Evolutionary conservation across 2,113 vertebrate species (phyloP).

Genomic region (Dinomys branickii): DNA sequence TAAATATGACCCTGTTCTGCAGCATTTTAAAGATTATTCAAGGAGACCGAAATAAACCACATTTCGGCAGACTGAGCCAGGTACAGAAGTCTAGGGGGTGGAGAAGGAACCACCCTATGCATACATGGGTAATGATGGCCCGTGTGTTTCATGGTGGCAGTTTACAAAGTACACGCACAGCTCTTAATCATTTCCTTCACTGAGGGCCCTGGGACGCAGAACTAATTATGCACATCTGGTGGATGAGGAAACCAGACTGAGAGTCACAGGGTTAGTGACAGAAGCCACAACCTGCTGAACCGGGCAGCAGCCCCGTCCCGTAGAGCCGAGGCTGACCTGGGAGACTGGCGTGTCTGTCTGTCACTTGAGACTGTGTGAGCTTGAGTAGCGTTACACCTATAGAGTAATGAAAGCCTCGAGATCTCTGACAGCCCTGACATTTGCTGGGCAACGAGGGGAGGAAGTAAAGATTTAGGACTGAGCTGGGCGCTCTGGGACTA

Average conservation of each 20-base stretch:
- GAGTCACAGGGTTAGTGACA: not conserved
- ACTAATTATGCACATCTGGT: slow-evolving; percentile 42
- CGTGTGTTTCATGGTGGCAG: not conserved
- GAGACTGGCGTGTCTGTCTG: not conserved
- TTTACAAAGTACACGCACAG: slow-evolving; percentile 6
- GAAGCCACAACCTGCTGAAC: not conserved
- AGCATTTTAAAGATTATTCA: slow-evolving; percentile 41
- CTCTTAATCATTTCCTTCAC: slow-evolving; percentile 39
- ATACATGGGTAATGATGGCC: not conserved
- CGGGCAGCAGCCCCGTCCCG: not conserved
- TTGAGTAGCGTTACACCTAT: not conserved
- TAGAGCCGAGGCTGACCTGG: not conserved
- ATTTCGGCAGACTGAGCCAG: not conserved
- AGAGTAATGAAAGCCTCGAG: not conserved
- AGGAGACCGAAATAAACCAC: not conserved
- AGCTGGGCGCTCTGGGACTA: not conserved
- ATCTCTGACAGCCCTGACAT: not conserved
- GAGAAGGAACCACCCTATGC: not conserved
- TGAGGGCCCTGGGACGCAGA: not conserved
- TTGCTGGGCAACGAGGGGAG: not conserved
- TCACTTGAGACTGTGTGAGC: not conserved
- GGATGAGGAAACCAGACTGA: slow-evolving; percentile 2
- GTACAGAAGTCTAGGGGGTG: not conserved
- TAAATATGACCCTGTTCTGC: not conserved
- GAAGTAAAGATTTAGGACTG: not conserved